Percentiles rank a stretch among this genome's conserved stretches.
Evolutionary conservation across 2,888 invertebrate species (phyloP).

Genomic region (Cosmia pyralina): DNA sequence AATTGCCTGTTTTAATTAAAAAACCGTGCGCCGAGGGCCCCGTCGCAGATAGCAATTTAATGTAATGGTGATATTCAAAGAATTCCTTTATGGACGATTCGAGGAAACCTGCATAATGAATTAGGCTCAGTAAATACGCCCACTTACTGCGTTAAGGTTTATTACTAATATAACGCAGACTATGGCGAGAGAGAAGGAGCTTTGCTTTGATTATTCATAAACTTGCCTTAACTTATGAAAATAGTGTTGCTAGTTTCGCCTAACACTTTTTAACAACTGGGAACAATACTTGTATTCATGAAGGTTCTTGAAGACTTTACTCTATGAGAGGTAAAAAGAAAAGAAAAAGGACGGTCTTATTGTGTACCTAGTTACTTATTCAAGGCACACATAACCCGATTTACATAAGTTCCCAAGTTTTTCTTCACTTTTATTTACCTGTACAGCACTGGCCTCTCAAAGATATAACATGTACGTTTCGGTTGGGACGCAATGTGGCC

Average conservation of each 20-base stretch:
- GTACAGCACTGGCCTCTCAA: constrained; percentile 72
- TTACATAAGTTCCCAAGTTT: constrained; percentile 78
- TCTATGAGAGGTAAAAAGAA: constrained; percentile 62
- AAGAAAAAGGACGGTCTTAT: constrained; percentile 69
- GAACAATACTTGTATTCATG: constrained; percentile 70
- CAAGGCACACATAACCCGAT: constrained; percentile 78
- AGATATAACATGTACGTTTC: constrained; percentile 73
- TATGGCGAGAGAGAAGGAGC: constrained; percentile 50
- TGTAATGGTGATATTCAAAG: constrained; percentile 84
- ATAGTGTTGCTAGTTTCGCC: constrained; percentile 63
- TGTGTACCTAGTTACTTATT: constrained; percentile 76
- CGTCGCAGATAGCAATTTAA: constrained; percentile 85
- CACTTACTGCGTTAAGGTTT: constrained; percentile 50
- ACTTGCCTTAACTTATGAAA: constrained; percentile 62
- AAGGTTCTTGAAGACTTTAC: constrained; percentile 69
- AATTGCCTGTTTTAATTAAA: constrained; percentile 87
- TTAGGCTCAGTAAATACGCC: constrained; percentile 68
- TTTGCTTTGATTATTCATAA: constrained; percentile 62
- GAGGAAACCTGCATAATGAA: constrained; percentile 82
- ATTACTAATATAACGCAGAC: constrained; percentile 47
- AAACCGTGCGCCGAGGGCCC: constrained; percentile 80
- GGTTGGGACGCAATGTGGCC: constrained; percentile 73
- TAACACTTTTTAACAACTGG: constrained; percentile 56
- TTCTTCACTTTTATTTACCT: constrained; percentile 77
- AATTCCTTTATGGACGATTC: constrained; percentile 82